A percentile compares a stretch with the other conserved stretches of the same genome.
Evolutionary conservation across 2,888 invertebrate genomes (phyloP).

Genomic region (Morinoia aosen): DNA sequence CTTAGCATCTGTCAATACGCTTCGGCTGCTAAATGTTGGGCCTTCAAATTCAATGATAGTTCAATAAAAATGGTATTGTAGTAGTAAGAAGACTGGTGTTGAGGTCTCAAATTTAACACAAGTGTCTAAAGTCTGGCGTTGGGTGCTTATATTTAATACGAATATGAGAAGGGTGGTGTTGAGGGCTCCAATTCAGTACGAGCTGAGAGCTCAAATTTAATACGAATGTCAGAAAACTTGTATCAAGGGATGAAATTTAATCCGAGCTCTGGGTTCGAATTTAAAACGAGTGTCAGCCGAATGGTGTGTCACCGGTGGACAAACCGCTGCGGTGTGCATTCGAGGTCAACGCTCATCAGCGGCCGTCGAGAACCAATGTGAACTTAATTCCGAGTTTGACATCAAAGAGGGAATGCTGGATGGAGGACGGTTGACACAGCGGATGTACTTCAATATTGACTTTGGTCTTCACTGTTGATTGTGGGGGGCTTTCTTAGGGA

Average conservation of each 20-base stretch:
- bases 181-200: too few relatives aligned
- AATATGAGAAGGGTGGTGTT: too few relatives aligned
- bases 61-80: too few relatives aligned
- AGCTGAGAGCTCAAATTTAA: too few relatives aligned
- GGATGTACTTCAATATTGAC: conserved; percentile 4
- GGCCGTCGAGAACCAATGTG: neutral
- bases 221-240: neutral
- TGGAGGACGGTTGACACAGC: neutral
- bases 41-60: too few relatives aligned
- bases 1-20: too few relatives aligned
- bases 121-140: neutral
- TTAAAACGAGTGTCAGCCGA: neutral
- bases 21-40: too few relatives aligned
- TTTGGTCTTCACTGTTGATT: neutral
- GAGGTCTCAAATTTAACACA: too few relatives aligned
- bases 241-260: too few relatives aligned
- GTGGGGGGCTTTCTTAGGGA: neutral
- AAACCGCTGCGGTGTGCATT: neutral
- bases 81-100: too few relatives aligned
- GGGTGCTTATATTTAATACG: too few relatives aligned
- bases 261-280: too few relatives aligned
- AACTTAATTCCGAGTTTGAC: conserved; percentile 9
- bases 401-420: neutral
- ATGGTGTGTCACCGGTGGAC: neutral
- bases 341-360: neutral